Conservation (phyloP, 2,888 invertebrate genomes). For the Ferdinandea cuprea region DNA sequence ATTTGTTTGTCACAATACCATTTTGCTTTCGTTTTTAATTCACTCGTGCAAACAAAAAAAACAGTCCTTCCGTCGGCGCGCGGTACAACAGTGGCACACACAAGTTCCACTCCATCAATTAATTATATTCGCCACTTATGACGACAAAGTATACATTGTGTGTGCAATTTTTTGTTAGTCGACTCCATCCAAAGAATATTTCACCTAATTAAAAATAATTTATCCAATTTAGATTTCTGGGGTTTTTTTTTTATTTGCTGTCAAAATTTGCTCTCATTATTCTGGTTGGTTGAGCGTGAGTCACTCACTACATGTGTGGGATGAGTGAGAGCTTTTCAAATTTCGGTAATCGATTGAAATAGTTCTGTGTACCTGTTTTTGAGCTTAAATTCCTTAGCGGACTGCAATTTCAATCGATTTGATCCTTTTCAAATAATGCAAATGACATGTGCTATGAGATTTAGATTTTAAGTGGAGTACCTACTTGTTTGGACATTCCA, state of each 20-base stretch:
- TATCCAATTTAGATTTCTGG: slow-evolving; percentile 59
- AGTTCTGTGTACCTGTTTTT: not conserved
- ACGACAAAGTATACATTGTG: slow-evolving; percentile 68
- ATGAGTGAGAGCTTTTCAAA: not conserved
- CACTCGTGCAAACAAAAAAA: slow-evolving; percentile 6
- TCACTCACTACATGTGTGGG: slow-evolving; percentile 14
- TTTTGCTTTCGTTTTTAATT: slow-evolving; percentile 20
- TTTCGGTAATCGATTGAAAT: slow-evolving; percentile 20
- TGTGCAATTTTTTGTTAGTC: slow-evolving; percentile 61
- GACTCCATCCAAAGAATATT: slow-evolving; percentile 43
- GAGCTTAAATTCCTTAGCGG: not conserved
- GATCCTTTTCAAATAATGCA: slow-evolving; percentile 13
- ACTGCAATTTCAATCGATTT: not conserved
- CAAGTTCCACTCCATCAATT: slow-evolving; percentile 67
- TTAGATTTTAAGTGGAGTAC: slow-evolving; percentile 3
- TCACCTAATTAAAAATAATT: slow-evolving; percentile 70
- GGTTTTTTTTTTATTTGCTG: not conserved
- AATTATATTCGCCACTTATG: slow-evolving; percentile 66
- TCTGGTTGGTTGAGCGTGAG: slow-evolving; percentile 45
- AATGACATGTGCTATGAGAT: slow-evolving; percentile 27
- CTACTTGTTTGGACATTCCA: slow-evolving; percentile 9
- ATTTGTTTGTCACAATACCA: not conserved
- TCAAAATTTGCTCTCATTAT: slow-evolving; percentile 47
- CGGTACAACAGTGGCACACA: slow-evolving; percentile 16
- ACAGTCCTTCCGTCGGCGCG: slow-evolving; percentile 6